phyloP scores from a whole-genome alignment of 1,140 invertebrate species.

The Drosophila murphyi region DNA sequence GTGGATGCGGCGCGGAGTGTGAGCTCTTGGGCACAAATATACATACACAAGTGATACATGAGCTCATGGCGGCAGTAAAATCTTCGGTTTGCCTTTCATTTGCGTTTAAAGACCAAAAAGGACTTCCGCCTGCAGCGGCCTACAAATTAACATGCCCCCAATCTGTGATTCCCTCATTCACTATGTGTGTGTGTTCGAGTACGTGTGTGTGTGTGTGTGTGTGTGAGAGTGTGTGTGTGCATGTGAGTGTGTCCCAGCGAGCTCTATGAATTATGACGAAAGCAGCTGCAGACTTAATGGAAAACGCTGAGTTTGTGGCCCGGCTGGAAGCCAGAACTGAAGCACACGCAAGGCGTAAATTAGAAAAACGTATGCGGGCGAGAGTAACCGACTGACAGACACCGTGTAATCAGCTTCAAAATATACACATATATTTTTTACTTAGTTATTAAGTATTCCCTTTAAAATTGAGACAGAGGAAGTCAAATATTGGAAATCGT shows the following conservation, averaged over 20 bases:
- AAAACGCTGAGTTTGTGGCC: constrained; percentile 61
- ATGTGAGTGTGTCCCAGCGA: constrained; percentile 31
- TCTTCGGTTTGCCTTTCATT: constrained; percentile 74
- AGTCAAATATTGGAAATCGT: too few species aligned
- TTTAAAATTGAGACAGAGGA: too few species aligned
- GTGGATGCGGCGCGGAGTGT: background rate
- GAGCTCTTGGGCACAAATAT: too few species aligned
- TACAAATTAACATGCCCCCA: constrained; percentile 76
- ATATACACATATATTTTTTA: too few species aligned
- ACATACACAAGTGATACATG: constrained; percentile 70
- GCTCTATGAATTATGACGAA: constrained; percentile 76
- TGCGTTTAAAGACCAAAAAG: constrained; percentile 80
- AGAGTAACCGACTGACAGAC: background rate
- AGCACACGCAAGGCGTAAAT: constrained; percentile 75
- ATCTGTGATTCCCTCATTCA: constrained; percentile 58
- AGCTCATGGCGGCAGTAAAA: constrained; percentile 74
- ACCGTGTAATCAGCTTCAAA: background rate
- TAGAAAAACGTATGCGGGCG: constrained; percentile 49
- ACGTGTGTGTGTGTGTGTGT: constrained; percentile 1
- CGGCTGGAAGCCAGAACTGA: background rate
- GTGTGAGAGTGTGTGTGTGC: constrained; percentile 7
- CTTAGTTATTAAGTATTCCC: too few species aligned
- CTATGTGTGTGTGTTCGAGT: background rate
- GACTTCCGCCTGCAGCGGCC: constrained; percentile 76
- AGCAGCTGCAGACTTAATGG: constrained; percentile 80